Evolutionary conservation across 2,888 invertebrate genomes (phyloP), one percentile per base, ranked within the genome.

Genomic region (Lasioglossum marginatum): DNA sequence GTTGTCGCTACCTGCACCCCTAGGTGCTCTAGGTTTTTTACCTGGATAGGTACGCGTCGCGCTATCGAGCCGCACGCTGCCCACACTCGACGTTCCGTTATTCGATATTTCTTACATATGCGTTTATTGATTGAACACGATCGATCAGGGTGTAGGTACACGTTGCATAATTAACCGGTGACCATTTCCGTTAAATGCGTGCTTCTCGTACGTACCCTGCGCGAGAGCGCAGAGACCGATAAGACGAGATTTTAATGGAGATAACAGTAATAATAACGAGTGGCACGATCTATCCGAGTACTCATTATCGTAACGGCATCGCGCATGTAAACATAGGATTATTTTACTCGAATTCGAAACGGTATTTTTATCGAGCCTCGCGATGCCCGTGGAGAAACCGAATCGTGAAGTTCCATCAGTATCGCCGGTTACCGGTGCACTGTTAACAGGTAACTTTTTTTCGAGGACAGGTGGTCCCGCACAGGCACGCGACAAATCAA

Each of bases 401-500:
- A 88, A 85, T 82, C 90, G 88, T 80, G 75, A 79, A 85, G 79
- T 79, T 78, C 45, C 85, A 86, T 86, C 85, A 81, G 91, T 88
- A 87, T 87, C 90, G 91, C 88, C 89, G 90, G 91, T 91, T 91
- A 90, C 89, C 88, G 88, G 90, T 90, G 89, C 88, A 82, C 81
- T 88, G 89, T 92, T 92, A 91, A 92, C 91, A 91, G 91, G 90
- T 91, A 91, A 92, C 89, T 93, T 63, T 92, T 70, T 93, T 93
- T 89, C 87, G 86, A 86, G 91, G 92, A 92, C 94, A 94, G 94
- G 93, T 94, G 93, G 89, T 87, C 83, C 74, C 80, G 83, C 82
- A 83, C 89, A 89, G 93, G 93, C 94, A 94, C 94, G 94, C 94
- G 94, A 94, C 94, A 94, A 94, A 94, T 94, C 94, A 92, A 92